Evolutionary conservation across 2,113 vertebrate genomes (phyloP), one percentile per base, ranked within the genome.

Genomic region (Anhinga anhinga): DNA sequence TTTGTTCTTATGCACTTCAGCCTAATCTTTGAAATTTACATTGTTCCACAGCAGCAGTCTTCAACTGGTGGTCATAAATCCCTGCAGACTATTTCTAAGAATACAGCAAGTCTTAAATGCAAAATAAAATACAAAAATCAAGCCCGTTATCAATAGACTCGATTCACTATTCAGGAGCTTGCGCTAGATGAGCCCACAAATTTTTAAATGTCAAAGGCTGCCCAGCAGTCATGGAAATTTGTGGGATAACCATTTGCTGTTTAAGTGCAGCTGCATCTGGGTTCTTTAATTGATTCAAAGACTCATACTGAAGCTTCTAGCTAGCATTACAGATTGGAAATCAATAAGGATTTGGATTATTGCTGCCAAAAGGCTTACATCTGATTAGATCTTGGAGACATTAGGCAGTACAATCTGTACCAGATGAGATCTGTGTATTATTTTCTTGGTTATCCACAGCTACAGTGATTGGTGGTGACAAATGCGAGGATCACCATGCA

Each of bases 301-400:
- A 62, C 45, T 88, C 9, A 34, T 13, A 78, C 5, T 30, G 58
- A 81, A 83, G 59, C 86, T 92, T 92, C 47, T 40, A 73, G 50
- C 34, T 84, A 93, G 63, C 32, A 59, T 42, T 86, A 66, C 53
- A 80, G 82, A 88, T 9, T 84, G 52, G 50, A 77, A 74, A 90
- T 84, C 90, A 80, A 36, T 63, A 81, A 83, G 42, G 90, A 95
- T 93, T 93, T 93, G 80, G 79, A 90, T 93, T 97, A 91, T 56
- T 70, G 42, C 63, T 84, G 87, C 34, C 2, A 8, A 94, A 94
- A 83, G 47, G 63, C 44, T 93, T 93, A 73, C 26, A 79, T 55
- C 45, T 78, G 88, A 93, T 83, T 88, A 95, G 86, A 82, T 56
- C 56, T 23, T 59, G 69, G 27, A 88, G 56, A 55, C 80, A 78